A percentile compares a stretch with the other conserved stretches of the same genome.
Conservation (phyloP, 1,140 invertebrate species). For the Homarus americanus region DNA sequence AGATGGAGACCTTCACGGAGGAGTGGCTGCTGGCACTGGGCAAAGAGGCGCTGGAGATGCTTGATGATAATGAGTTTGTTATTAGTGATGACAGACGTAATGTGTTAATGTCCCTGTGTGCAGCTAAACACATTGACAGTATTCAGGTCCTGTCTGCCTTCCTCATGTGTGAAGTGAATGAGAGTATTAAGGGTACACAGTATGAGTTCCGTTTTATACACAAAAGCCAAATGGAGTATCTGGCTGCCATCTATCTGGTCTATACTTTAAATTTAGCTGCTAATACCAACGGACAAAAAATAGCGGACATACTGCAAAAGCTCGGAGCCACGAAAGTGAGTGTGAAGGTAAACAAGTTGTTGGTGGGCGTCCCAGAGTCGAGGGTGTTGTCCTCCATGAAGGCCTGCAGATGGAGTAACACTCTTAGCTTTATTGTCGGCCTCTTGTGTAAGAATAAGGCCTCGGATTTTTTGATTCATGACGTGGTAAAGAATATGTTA, state of each 20-base stretch:
- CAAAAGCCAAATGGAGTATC: constrained; percentile 63
- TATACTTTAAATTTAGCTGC: not conserved
- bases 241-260: constrained; percentile 23
- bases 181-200: constrained; percentile 6
- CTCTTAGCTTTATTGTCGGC: constrained; percentile 21
- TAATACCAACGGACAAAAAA: not conserved
- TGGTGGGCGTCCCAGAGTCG: not conserved
- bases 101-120: not conserved
- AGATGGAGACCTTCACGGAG: constrained; percentile 29
- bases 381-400: not conserved
- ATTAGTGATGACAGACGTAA: constrained; percentile 5
- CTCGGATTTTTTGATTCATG: not conserved
- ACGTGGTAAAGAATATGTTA: not conserved
- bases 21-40: constrained; percentile 36
- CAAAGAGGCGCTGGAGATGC: constrained; percentile 31
- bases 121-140: not conserved
- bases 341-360: not conserved
- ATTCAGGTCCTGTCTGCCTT: constrained; percentile 54
- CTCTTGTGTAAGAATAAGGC: constrained; percentile 19
- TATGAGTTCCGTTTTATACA: constrained; percentile 49
- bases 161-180: constrained; percentile 48
- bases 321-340: not conserved
- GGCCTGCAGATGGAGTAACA: constrained; percentile 17
- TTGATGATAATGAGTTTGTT: constrained; percentile 19
- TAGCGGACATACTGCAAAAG: not conserved